Conservation (phyloP, 2,113 vertebrate genomes). For the Microcebus ravelobensis region DNA sequence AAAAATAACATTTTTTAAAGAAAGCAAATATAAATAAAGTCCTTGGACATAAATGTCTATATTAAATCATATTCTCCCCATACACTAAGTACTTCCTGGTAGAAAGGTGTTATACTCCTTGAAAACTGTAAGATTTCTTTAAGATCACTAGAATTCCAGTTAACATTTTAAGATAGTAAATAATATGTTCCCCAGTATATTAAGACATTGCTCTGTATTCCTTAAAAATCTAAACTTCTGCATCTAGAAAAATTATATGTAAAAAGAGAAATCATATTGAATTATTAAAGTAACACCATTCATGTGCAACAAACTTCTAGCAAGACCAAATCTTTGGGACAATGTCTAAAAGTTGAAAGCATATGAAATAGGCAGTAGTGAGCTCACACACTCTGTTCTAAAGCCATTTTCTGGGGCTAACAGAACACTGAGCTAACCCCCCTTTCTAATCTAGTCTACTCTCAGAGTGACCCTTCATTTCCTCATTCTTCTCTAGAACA, state of each 20-base stretch:
- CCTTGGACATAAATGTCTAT: neutral
- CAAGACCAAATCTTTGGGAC: neutral
- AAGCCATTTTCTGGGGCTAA: neutral
- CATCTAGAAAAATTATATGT: neutral
- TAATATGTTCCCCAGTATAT: neutral
- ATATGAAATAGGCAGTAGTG: neutral
- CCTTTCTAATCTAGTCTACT: neutral
- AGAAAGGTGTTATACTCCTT: neutral
- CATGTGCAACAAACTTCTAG: neutral
- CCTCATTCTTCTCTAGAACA: neutral
- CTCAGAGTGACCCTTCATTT: neutral
- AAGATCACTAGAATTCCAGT: neutral
- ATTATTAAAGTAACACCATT: neutral
- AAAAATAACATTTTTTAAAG: neutral
- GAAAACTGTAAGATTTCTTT: neutral
- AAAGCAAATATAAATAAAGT: slow-evolving; percentile 22
- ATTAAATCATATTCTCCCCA: neutral
- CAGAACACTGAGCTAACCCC: neutral
- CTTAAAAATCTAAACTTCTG: slow-evolving; percentile 12
- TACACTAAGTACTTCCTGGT: neutral
- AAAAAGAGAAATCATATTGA: neutral
- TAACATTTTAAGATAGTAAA: slow-evolving; percentile 10
- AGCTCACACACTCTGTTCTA: neutral
- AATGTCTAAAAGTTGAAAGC: neutral
- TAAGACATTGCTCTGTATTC: neutral